Base-by-base conservation (phyloP, 2,888 invertebrate genomes). In the Melinopterus prodromus region DNA sequence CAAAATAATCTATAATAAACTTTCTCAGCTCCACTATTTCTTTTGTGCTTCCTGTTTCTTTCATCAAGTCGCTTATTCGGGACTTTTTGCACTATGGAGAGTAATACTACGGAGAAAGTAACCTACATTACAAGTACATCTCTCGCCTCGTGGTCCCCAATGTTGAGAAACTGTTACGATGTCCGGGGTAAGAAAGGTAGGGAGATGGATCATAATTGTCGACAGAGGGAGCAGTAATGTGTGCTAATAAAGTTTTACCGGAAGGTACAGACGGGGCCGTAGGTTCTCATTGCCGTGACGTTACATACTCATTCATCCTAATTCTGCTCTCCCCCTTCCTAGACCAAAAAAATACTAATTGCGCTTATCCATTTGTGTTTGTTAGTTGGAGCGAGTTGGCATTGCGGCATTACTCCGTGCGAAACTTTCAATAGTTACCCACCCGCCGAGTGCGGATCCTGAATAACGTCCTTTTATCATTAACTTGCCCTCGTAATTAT, bases 341-440 rank as follows among this genome's bases (percentile, higher is more conserved):
- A 53, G 53, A 53, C 53, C 26, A 84, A 85, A 86, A 87, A 84
- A 87, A 87, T 86, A 84, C 86, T 87, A 87, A 87, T 87, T 87
- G 86, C 86, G 85, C 86, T 87, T 86, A 86, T 86, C 86, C 86
- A 87, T 87, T 87, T 87, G 84, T 85, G 86, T 87, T 87, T 86
- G 85, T 86, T 86, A 86, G 84, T 86, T 86, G 86, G 86, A 87
- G 86, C 85, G 85, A 84, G 83, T 80, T 83, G 83, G 81, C 83
- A 83, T 81, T 83, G 81, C 81, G 79, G 76, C 53, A 14, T n/a
- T 14, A 69, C 69, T 76, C 53, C 16, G 71, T 76, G 69, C 53
- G 36, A 79, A 79, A 79, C 76, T 79, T 79, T 79, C 79, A 79
- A 79, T 79, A 79, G 77, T 79, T 79, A 36, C 71, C 16, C 26